Percentiles rank a stretch among this genome's conserved stretches.
Evolutionary conservation across 2,888 invertebrate species (phyloP).

Genomic region (Scaeva pyrastri): DNA sequence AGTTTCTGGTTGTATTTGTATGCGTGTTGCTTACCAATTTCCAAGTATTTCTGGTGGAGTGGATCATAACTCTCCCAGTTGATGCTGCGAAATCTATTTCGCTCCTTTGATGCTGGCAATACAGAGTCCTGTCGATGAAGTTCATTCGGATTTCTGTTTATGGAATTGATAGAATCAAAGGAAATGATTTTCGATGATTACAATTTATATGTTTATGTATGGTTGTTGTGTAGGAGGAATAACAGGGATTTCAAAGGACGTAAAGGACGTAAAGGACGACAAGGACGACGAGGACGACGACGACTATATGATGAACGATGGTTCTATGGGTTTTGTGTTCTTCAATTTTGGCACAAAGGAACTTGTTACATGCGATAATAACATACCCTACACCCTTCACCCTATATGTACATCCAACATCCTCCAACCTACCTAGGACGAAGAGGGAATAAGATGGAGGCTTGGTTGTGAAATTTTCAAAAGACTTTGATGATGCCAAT

Average conservation of each 20-base stretch:
- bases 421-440: background rate
- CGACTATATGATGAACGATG: background rate
- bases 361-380: constrained; percentile 54
- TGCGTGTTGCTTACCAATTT: constrained; percentile 89
- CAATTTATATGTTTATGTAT: constrained; percentile 54
- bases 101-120: constrained; percentile 91
- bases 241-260: constrained; percentile 9
- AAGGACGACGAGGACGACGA: background rate
- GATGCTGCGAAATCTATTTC: constrained; percentile 92
- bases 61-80: constrained; percentile 97
- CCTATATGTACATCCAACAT: too few species aligned
- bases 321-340: constrained; percentile 37
- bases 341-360: constrained; percentile 27
- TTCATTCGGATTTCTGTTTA: constrained; percentile 92
- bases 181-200: constrained; percentile 29
- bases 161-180: constrained; percentile 37
- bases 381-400: background rate
- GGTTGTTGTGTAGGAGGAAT: constrained; percentile 28
- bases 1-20: background rate
- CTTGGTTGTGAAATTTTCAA: background rate
- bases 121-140: constrained; percentile 91
- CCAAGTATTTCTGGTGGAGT: constrained; percentile 96
- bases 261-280: background rate
- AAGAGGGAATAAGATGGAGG: background rate
- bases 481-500: constrained; percentile 36